These are phyloP conservation scores for Meriones psammophilus DNA, from an alignment of 2,797 vertebrate species.

Conservation along the genomic window DNA sequence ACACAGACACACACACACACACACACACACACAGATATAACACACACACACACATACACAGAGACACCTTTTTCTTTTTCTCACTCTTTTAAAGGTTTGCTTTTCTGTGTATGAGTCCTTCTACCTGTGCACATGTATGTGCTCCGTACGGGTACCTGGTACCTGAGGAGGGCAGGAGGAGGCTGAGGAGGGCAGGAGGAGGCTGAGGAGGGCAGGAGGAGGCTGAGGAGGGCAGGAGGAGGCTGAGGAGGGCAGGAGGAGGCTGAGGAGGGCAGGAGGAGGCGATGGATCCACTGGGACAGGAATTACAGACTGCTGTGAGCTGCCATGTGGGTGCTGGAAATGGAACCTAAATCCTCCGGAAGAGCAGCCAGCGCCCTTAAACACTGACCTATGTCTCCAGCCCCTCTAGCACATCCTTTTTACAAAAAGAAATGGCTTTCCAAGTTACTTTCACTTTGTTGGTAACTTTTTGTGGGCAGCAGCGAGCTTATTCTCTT, in stretches of 20 bases:
- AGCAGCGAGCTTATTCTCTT: neutral
- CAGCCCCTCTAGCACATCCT: neutral
- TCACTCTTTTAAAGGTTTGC: neutral
- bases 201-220: neutral
- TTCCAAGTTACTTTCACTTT: neutral
- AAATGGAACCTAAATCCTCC: neutral
- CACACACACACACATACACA: neutral
- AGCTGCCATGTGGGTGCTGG: neutral
- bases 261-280: neutral
- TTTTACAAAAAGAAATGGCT: neutral
- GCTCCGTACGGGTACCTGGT: neutral
- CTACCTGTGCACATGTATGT: neutral
- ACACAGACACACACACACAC: no score
- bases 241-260: no score
- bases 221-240: neutral
- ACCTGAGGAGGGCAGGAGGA: neutral
- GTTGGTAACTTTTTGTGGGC: neutral
- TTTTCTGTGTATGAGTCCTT: neutral
- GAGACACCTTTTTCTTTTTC: neutral
- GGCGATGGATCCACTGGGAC: neutral
- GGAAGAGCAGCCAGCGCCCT: neutral
- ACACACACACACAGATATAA: no score
- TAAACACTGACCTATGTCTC: neutral
- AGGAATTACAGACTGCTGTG: neutral
- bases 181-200: no score